phyloP scores from a whole-genome alignment of 2,888 invertebrate genomes.

The Phlogophora meticulosa region DNA sequence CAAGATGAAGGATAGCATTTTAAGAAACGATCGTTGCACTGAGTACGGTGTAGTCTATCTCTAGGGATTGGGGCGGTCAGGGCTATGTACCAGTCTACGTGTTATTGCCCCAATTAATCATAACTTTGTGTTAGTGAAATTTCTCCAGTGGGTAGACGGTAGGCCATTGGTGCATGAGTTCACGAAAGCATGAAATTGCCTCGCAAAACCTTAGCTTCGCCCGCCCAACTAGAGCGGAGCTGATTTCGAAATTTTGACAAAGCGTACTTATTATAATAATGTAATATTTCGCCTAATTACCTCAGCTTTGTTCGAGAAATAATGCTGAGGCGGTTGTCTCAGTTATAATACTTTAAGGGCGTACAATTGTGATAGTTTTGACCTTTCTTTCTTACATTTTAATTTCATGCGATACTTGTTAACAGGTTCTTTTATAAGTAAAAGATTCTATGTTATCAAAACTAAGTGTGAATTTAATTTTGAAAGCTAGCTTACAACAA shows the following conservation, averaged over 20 bases:
- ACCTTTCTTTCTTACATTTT: constrained; percentile 1
- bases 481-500: no score
- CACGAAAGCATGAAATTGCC: constrained; percentile 90
- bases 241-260: constrained; percentile 75
- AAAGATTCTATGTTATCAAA: no score
- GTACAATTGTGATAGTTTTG: constrained; percentile 29
- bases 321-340: constrained; percentile 22
- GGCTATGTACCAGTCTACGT: constrained; percentile 84
- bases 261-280: constrained; percentile 55
- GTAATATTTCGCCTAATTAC: constrained; percentile 61
- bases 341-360: constrained; percentile 8
- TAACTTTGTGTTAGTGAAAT: constrained; percentile 90
- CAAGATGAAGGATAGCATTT: constrained; percentile 55
- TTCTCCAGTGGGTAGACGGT: constrained; percentile 79
- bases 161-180: constrained; percentile 86
- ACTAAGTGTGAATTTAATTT: no score
- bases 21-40: constrained; percentile 53
- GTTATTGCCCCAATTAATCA: constrained; percentile 90
- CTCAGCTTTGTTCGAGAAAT: constrained; percentile 43
- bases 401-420: background rate
- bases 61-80: constrained; percentile 65
- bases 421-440: no score
- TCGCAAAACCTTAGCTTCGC: constrained; percentile 83
- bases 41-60: constrained; percentile 50
- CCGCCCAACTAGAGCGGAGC: constrained; percentile 81